Conservation (phyloP, 2,888 invertebrate genomes). For the Stomorhina lunata region DNA sequence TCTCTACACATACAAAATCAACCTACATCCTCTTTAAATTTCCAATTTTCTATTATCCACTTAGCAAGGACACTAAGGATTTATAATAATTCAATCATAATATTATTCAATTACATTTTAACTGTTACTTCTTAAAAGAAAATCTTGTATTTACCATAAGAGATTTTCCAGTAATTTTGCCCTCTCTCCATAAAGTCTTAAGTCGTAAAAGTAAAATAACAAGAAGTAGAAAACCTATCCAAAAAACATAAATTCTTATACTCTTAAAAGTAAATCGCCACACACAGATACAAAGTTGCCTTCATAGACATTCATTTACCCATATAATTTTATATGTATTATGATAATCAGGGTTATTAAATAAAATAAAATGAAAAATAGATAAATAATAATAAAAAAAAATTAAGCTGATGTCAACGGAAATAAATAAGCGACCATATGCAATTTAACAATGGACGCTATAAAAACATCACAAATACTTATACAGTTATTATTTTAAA, state of each 20-base stretch:
- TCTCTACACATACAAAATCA: not conserved
- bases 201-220: not conserved
- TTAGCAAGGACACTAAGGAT: not conserved
- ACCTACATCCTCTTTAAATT: too few species aligned
- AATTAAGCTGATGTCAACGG: constrained; percentile 61
- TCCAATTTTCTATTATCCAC: not conserved
- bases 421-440: constrained; percentile 56
- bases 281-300: not conserved
- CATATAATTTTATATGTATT: constrained; percentile 4
- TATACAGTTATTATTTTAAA: not conserved
- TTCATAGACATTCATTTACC: not conserved
- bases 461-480: not conserved
- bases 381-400: constrained; percentile 15
- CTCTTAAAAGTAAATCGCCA: not conserved
- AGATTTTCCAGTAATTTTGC: not conserved
- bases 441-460: constrained; percentile 45
- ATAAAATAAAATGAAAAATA: constrained; percentile 39
- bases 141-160: not conserved
- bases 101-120: constrained; percentile 35
- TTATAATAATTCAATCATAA: not conserved
- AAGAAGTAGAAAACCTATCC: constrained; percentile 20
- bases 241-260: constrained; percentile 55
- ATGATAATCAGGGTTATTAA: constrained; percentile 60
- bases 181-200: not conserved
- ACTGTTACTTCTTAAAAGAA: not conserved